Evolutionary conservation across 2,797 vertebrate genomes (phyloP), one percentile per base, ranked within the genome.

Genomic region (Cynodonichthys magdalenae): DNA sequence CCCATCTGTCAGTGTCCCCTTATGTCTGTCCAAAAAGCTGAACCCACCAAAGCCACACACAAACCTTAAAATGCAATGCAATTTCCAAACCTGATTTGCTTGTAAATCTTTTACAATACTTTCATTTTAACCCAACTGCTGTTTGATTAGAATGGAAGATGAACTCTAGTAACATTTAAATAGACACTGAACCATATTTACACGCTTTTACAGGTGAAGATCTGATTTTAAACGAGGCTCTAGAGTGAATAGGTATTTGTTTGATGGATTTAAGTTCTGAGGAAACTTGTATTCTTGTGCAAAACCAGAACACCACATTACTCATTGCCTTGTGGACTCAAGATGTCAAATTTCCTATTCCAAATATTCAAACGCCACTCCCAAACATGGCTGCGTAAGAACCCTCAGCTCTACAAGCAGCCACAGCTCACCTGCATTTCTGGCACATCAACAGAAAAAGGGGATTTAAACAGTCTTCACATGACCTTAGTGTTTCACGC

Each of bases 1-100:
- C 59, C 81, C 80, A 80, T 90, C 82, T 85, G 87, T 91, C 78
- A 85, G 75, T 77, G 69, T 70, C 63, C 59, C 63, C 39, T 53
- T 75, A 85, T 83, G 77, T 85, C 76, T 61, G 76, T 34, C 84
- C 72, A 83, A 89, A 61, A 77, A 69, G 59, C 60, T 41, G 64
- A 69, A 46, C 58, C 66, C 76, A 63, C 78, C 27, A 53, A 83
- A 79, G 59, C 59, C 74, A 71, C 67, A 51, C 74, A 53, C 73
- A 36, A 20, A 44, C 66, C 49, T 39, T 5, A 67, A 65, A 78
- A 64, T 49, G n/a, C 59, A 46, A 44, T 6, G n/a, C 11, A 62
- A 69, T 57, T 27, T 31, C 19, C 49, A 47, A 36, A 36, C 10
- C 34, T 1, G 12, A 47, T 67, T 58, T 48, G 47, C 50, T 75